Evolutionary conservation across 2,888 invertebrate species (phyloP), one percentile per base, ranked within the genome.

Genomic region (Metalampra italica): DNA sequence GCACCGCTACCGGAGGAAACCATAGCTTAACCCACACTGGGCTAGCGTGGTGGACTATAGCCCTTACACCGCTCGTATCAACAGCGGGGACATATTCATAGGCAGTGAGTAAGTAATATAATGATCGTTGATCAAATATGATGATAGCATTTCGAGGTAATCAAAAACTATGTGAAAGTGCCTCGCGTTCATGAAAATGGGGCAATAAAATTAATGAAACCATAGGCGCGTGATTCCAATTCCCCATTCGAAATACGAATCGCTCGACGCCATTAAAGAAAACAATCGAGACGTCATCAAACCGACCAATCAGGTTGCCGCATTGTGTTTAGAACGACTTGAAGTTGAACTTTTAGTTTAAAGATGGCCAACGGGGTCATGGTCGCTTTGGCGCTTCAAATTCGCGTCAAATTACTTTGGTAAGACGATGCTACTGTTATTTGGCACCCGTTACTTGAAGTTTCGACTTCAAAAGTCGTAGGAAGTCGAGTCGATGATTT

Each of bases 281-380:
- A 60, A 62, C 61, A 58, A 59, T 62, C 43, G 49, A 52, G 52
- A 34, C 38, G 55, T 56, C 52, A 53, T 57, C 51, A 57, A 60
- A 55, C 51, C 53, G 36, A 48, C 40, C 47, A 55, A 60, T 55
- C 55, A 57, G 53, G 52, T 22, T 29, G 32, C 45, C 55, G 49
- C 50, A 59, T 61, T 53, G 55, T 40, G 50, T 52, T 51, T 50
- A 53, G 53, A 51, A 62, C 56, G 59, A 59, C 63, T 55, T 45
- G 45, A 34, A 48, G 49, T 48, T 49, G 52, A 55, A 62, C 54
- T 53, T 58, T 54, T 15, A 39, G 12, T 37, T 36, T 32, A 32
- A 32, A 11, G 32, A 9, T 32, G 32, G 9, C 32, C 32, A 2
- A 2, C 37, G 32, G 36, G 60, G 64, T 62, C 64, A 62, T 47